phyloP scores from a whole-genome alignment of 2,888 invertebrate species.

The Clanis bilineata region DNA sequence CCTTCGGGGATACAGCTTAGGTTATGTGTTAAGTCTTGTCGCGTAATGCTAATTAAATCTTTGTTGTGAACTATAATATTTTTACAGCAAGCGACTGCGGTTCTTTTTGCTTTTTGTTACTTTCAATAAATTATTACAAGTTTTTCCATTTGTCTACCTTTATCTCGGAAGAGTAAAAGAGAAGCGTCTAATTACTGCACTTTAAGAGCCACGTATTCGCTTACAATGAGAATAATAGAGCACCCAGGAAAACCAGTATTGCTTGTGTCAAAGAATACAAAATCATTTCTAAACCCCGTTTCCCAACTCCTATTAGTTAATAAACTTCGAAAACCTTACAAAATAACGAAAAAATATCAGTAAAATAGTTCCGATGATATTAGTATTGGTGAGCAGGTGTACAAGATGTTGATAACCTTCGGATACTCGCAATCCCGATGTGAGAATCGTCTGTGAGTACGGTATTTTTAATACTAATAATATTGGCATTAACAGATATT shows the following conservation, averaged over 20 bases:
- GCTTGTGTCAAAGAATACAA: too few relatives aligned
- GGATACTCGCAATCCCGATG: not conserved
- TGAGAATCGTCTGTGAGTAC: not conserved
- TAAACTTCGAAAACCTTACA: not conserved
- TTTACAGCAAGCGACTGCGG: not conserved
- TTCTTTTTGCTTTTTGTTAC: not conserved
- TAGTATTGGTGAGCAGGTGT: not conserved
- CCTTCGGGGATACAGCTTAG: too few relatives aligned
- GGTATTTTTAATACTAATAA: too few relatives aligned
- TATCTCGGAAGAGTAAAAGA: not conserved
- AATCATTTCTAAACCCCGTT: too few relatives aligned
- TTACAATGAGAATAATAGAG: not conserved
- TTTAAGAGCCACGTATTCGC: not conserved
- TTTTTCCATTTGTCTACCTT: slow-evolving; percentile 5
- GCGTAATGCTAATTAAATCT: not conserved
- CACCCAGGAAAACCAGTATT: too few relatives aligned
- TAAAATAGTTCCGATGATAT: not conserved
- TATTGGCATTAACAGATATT: not conserved
- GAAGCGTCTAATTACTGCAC: not conserved
- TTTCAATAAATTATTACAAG: slow-evolving; percentile 1
- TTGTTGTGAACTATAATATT: slow-evolving; percentile 5
- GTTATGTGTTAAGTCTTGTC: too few relatives aligned
- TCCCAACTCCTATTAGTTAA: not conserved
- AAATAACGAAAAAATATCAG: not conserved
- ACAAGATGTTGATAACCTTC: not conserved